A percentile compares a stretch with the other conserved stretches of the same genome.
Evolutionary conservation across 64 coral and sea anemone species (phyloP).

Genomic region (Pachyseris speciosa): DNA sequence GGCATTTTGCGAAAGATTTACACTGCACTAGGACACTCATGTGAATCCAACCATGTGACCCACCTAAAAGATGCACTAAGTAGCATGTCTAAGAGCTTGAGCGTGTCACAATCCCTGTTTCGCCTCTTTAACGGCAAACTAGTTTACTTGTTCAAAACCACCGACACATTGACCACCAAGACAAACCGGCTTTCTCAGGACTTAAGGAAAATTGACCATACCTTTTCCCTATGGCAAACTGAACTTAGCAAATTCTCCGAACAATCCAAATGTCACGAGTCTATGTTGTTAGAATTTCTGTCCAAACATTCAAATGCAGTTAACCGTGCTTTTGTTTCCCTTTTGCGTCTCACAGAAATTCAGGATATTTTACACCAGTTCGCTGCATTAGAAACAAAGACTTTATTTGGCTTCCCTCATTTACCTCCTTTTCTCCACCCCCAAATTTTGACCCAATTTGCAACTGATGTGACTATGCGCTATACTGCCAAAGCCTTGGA

Average conservation of each 20-base stretch:
- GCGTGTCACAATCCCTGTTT: conserved; percentile 1
- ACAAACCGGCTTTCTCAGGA: neutral
- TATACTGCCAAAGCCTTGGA: neutral
- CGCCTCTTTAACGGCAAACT: conserved; percentile 12
- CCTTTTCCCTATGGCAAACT: neutral
- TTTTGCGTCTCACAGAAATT: neutral
- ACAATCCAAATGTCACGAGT: neutral
- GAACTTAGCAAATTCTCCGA: neutral
- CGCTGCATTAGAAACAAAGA: neutral
- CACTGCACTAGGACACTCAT: conserved; percentile 30
- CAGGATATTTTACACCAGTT: conserved; percentile 14
- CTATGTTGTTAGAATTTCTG: neutral
- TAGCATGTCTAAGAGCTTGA: neutral
- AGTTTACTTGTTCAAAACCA: neutral
- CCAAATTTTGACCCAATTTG: neutral
- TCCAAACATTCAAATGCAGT: conserved; percentile 22
- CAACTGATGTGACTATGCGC: neutral
- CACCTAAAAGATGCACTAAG: conserved; percentile 21
- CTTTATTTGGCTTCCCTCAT: neutral
- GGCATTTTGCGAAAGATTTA: conserved; percentile 22
- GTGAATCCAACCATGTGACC: too few relatives aligned
- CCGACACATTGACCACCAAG: neutral
- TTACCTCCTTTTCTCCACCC: neutral
- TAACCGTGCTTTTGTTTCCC: neutral
- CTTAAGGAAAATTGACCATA: neutral